Percentiles rank a stretch among this genome's conserved stretches.
These are phyloP conservation scores for Poecile atricapillus DNA, from an alignment of 2,113 vertebrate species.

Conservation along the genomic window DNA sequence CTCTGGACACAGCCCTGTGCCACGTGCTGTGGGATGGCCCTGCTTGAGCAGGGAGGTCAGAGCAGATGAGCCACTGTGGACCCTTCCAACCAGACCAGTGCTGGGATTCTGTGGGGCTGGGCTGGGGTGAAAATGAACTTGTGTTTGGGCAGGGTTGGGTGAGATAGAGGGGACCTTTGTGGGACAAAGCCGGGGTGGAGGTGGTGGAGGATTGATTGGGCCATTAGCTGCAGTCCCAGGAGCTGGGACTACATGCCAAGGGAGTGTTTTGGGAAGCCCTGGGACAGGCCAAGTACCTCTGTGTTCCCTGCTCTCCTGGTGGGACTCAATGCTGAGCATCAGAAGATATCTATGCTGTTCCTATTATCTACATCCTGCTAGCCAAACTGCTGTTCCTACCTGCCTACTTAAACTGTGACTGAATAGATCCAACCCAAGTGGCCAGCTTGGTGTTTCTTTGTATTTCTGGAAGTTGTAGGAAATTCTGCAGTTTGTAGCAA, in stretches of 20 bases:
- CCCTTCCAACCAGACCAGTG: too few relatives aligned
- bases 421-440: too few relatives aligned
- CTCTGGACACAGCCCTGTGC: not conserved
- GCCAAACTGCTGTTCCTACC: accelerated
- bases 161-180: too few relatives aligned
- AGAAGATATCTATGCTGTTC: accelerated
- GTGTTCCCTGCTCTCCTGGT: not conserved
- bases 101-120: not conserved
- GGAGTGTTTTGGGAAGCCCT: not conserved
- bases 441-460: not conserved
- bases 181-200: not conserved
- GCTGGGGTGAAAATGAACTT: not conserved
- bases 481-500: not conserved
- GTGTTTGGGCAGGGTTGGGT: too few relatives aligned
- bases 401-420: not conserved
- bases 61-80: not conserved
- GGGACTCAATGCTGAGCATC: not conserved
- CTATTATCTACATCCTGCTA: not conserved
- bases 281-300: not conserved
- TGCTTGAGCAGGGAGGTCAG: not conserved
- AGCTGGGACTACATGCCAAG: accelerated
- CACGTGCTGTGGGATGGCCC: not conserved
- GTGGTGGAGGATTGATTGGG: not conserved
- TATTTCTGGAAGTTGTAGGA: not conserved
- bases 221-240: not conserved